Conservation (phyloP, 2,113 vertebrate genomes). For the Desmodus rotundus region DNA sequence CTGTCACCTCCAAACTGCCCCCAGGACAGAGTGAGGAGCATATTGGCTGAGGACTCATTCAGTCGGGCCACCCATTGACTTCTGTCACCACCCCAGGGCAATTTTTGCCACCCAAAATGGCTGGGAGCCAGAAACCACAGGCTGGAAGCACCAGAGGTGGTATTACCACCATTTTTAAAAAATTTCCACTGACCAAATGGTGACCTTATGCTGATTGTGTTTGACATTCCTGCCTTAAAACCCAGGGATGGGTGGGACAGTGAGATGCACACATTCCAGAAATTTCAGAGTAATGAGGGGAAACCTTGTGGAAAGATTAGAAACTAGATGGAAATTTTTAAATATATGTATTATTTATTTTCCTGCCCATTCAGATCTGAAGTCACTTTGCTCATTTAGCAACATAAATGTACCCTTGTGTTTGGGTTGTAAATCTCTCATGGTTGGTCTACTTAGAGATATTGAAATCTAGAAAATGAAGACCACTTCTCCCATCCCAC, state of each 20-base stretch:
- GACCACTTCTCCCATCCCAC: not conserved
- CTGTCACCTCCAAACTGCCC: not conserved
- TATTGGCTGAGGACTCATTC: not conserved
- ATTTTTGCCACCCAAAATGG: conserved; percentile 14
- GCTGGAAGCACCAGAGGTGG: not conserved
- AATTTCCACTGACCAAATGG: conserved; percentile 60
- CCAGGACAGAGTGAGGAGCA: not conserved
- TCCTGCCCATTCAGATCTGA: not conserved
- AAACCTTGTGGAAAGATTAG: conserved; percentile 53
- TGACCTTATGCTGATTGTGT: conserved; percentile 33
- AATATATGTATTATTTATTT: conserved; percentile 2
- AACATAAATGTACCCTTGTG: not conserved
- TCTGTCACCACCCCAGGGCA: not conserved
- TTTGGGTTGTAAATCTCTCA: conserved; percentile 28
- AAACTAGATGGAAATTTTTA: conserved; percentile 31
- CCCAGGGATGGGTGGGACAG: conserved; percentile 9
- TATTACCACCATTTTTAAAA: conserved; percentile 26
- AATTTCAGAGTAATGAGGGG: conserved; percentile 51
- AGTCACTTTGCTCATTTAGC: not conserved
- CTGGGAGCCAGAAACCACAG: conserved; percentile 35
- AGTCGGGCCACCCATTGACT: not conserved
- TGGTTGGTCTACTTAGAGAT: conserved; percentile 41
- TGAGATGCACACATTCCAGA: conserved; percentile 47
- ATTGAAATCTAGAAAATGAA: not conserved
- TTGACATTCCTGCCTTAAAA: conserved; percentile 39